Evolutionary conservation across 2,113 vertebrate species (phyloP).

Genomic region (Candoia aspera): DNA sequence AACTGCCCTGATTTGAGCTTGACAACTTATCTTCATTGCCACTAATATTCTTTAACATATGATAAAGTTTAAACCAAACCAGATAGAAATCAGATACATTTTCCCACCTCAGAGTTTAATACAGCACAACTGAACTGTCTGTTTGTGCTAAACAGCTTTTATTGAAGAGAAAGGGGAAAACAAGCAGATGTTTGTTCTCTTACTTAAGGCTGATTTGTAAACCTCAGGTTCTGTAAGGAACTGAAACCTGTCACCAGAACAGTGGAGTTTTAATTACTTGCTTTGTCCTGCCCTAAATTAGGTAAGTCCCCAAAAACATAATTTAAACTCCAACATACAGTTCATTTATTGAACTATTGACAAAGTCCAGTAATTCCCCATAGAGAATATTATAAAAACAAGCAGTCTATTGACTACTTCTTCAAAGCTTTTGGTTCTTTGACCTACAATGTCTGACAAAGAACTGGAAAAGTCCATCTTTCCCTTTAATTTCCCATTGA

Average conservation of each 20-base stretch:
- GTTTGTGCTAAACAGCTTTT: slow-evolving; percentile 7
- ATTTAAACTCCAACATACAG: neutral
- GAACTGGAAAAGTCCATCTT: neutral
- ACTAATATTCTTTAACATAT: neutral
- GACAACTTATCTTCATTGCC: neutral
- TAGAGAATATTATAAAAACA: slow-evolving; percentile 18
- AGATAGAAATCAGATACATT: neutral
- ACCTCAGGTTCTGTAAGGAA: neutral
- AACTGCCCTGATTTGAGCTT: neutral
- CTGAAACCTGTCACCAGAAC: neutral
- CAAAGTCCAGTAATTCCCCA: neutral
- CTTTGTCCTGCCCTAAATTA: neutral
- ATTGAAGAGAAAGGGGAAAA: neutral
- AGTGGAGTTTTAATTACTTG: neutral
- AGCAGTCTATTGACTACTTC: neutral
- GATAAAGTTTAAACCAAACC: neutral
- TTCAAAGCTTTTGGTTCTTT: neutral
- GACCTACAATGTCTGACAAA: neutral
- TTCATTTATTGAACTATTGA: slow-evolving; percentile 25
- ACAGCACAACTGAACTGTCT: neutral
- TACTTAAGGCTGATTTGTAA: neutral
- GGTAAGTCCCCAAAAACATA: slow-evolving; percentile 9
- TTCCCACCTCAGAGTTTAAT: neutral
- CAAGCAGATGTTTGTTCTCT: neutral
- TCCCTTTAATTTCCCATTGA: neutral